Percentiles rank a stretch among this genome's conserved stretches.
Conservation (phyloP, 2,797 vertebrate species). For the Pachyuromys duprasi region DNA sequence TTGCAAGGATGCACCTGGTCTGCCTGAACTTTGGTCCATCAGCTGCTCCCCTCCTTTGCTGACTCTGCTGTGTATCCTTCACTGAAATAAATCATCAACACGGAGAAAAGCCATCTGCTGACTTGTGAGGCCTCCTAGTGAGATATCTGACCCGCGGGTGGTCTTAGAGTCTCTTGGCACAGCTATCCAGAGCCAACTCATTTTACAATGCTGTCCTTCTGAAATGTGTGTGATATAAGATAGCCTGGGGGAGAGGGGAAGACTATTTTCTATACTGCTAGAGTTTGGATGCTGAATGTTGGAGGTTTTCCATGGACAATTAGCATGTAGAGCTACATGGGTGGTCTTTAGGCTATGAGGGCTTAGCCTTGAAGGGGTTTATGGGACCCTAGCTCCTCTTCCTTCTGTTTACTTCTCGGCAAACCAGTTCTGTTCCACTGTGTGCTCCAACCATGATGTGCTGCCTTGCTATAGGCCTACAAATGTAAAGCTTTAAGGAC, state of each 20-base stretch:
- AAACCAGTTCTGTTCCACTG: neutral
- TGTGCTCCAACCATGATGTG: neutral
- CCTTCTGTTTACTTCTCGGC: neutral
- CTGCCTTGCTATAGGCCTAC: neutral
- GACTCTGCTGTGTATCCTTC: neutral
- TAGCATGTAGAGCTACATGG: neutral
- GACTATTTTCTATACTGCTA: too few species aligned
- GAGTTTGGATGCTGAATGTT: neutral
- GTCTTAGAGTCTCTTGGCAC: neutral
- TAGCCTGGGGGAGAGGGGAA: neutral
- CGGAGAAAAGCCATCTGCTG: neutral
- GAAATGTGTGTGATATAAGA: neutral
- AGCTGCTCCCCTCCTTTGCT: neutral
- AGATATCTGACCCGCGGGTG: neutral
- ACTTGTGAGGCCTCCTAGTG: neutral
- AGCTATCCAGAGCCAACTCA: neutral
- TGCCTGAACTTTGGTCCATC: neutral
- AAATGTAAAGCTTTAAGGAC: neutral
- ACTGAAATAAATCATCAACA: conserved; percentile 8
- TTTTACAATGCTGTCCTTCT: neutral
- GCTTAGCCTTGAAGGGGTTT: neutral
- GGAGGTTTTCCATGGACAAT: neutral
- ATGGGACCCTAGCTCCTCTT: neutral
- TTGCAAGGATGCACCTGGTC: neutral
- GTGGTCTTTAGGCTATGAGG: neutral